Conservation (phyloP, 2,888 invertebrate genomes). For the Apoda limacodes region DNA sequence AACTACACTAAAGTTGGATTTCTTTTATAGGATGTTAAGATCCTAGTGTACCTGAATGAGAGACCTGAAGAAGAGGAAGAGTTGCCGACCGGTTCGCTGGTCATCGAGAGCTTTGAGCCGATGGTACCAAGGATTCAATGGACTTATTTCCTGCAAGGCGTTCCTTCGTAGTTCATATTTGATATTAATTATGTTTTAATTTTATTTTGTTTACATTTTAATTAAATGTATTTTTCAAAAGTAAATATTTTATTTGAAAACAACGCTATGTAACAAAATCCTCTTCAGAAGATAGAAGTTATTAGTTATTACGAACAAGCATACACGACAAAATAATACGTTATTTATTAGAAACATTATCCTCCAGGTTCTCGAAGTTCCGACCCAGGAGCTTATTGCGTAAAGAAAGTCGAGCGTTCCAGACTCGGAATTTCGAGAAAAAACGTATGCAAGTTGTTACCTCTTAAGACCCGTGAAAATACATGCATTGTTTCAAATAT, state of each 20-base stretch:
- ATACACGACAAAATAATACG: too few species aligned
- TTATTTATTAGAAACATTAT: too few species aligned
- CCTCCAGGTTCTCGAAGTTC: too few species aligned
- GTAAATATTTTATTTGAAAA: conserved; percentile 10
- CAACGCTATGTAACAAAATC: conserved; percentile 14
- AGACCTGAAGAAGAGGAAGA: conserved; percentile 22
- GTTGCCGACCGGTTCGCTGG: conserved; percentile 45
- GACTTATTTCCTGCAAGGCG: conserved; percentile 56
- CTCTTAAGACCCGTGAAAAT: too few species aligned
- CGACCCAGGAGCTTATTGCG: too few species aligned
- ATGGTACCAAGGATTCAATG: conserved; percentile 40
- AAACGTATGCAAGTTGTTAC: too few species aligned
- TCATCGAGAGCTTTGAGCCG: conserved; percentile 43
- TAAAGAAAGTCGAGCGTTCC: too few species aligned
- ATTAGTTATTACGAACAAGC: too few species aligned
- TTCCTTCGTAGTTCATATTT: conserved; percentile 18
- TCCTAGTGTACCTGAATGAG: conserved; percentile 38
- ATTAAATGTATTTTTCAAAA: conserved; percentile 11
- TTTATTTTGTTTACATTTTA: conserved; percentile 10
- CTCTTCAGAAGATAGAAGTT: too few species aligned
- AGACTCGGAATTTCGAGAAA: too few species aligned
- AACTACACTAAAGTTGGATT: too few species aligned
- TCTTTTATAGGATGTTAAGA: conserved; percentile 39
- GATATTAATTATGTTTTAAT: conserved; percentile 13
- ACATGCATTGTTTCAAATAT: too few species aligned